Percentiles rank a stretch among this genome's conserved stretches.
phyloP scores from a whole-genome alignment of 2,797 vertebrate genomes.

The Cuniculus paca region DNA sequence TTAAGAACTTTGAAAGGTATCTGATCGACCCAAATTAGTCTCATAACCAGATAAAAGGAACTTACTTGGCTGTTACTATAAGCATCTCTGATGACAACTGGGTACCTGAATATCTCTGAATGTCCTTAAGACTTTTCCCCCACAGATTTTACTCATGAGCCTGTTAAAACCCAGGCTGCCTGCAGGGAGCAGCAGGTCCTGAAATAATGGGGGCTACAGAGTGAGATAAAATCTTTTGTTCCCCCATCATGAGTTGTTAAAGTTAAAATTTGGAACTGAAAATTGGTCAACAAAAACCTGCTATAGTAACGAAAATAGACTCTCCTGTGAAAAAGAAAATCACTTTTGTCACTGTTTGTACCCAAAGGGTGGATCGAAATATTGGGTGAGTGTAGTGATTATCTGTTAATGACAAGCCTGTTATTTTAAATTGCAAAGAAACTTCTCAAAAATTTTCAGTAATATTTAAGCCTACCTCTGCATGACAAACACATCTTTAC shows the following conservation, averaged over 20 bases:
- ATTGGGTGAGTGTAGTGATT: not conserved
- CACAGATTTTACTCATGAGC: not conserved
- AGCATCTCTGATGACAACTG: not conserved
- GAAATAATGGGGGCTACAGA: not conserved
- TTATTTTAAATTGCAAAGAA: constrained; percentile 32
- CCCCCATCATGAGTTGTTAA: not conserved
- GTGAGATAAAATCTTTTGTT: constrained; percentile 13
- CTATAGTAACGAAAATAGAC: constrained; percentile 28
- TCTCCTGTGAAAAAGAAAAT: constrained; percentile 24
- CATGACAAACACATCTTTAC: not conserved
- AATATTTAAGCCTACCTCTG: not conserved
- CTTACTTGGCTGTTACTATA: not conserved
- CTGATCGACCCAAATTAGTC: not conserved
- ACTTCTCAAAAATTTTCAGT: constrained; percentile 33
- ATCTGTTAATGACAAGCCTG: not conserved
- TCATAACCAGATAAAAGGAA: not conserved
- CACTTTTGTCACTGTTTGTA: constrained; percentile 56
- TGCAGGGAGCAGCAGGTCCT: not conserved
- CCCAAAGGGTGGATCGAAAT: not conserved
- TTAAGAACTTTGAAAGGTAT: not conserved
- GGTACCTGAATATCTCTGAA: not conserved
- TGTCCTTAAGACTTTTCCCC: not conserved
- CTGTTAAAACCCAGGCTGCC: not conserved
- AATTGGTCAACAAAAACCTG: constrained; percentile 46
- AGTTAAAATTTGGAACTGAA: constrained; percentile 37